Base-by-base conservation (phyloP, 1,140 invertebrate genomes). In the Meloidogyne hapla region DNA sequence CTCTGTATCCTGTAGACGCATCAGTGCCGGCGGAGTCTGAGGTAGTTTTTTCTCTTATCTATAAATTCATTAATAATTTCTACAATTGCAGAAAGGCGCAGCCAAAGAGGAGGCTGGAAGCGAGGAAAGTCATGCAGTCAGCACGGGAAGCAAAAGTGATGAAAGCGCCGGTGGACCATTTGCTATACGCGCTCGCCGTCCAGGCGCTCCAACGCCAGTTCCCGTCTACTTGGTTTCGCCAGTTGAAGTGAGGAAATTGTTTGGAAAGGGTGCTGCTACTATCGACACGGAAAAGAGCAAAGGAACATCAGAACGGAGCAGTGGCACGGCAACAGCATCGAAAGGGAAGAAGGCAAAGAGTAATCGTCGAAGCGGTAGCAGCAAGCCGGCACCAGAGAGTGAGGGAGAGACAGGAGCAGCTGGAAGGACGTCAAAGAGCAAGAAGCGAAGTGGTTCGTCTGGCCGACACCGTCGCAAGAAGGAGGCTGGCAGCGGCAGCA, bases 391-490 rank as follows among this genome's bases (percentile, higher is more conserved):
- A 4, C 45, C 45, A 48, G 13, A 1, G 45, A 48, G 45, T 48
- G 45, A 48, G 45, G 15, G 13, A 18, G 45, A 48, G 1, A 18
- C 13, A 18, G 45, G 45, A 48, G 5, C 13, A 15, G 45, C 13
- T 48, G 45, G 13, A 2, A 48, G 2, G 15, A 13, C 45, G 4
- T 33, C 33, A 8, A 33, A 33, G 33, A 33, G 4, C 3, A 56
- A 56, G n/a, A 56, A 56, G n/a, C n/a, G 48, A n/a, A 56, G 48
- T 56, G 48, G 48, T n/a, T 56, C 48, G 18, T 56, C 48, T 56
- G 48, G 48, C 6, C n/a, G 48, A 8, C 48, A 56, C n/a, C 48
- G 5, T 48, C 45, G 45, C 18, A 48, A 48, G 45, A 56, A 56
- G 40, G 40, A 42, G 33, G 33, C 33, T 33, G 33, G 33, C 33